Evolutionary conservation across 2,113 vertebrate species (phyloP).

Genomic region (Boulengeromyrus knoepffleri): DNA sequence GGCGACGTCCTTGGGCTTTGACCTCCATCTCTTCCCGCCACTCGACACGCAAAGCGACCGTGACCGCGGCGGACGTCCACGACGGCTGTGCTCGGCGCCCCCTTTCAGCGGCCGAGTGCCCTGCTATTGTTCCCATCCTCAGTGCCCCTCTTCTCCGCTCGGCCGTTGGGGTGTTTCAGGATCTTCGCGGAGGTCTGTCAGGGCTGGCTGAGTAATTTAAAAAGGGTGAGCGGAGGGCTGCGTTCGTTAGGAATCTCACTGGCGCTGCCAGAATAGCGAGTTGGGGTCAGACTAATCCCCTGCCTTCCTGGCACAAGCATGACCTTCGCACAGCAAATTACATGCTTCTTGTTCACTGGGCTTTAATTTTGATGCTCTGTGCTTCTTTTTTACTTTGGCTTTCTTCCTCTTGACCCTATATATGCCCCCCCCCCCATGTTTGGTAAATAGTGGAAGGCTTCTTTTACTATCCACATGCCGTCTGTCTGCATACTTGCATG

Average conservation of each 20-base stretch:
- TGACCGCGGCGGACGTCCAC: conserved; percentile 43
- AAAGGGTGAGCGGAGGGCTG: conserved; percentile 60
- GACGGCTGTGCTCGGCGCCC: conserved; percentile 19
- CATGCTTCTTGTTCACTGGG: neutral
- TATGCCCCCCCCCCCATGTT: neutral
- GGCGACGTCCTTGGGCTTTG: neutral
- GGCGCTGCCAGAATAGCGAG: neutral
- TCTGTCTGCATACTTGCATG: neutral
- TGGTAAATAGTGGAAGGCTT: neutral
- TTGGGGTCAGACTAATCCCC: conserved; percentile 25
- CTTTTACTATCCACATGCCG: neutral
- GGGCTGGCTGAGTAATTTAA: conserved; percentile 68
- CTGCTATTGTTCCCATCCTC: conserved; percentile 47
- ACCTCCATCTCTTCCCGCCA: neutral
- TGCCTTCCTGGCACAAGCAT: conserved; percentile 13
- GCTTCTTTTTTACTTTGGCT: neutral
- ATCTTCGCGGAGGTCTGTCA: conserved; percentile 62
- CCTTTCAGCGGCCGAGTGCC: conserved; percentile 28
- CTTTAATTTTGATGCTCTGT: neutral
- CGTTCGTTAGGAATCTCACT: conserved; percentile 58
- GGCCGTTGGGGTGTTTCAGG: conserved; percentile 11
- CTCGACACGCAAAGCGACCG: conserved; percentile 26
- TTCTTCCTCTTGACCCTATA: neutral
- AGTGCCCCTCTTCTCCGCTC: conserved; percentile 32
- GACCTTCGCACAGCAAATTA: neutral